Conservation (phyloP, 2,113 vertebrate species). For the Tichodroma muraria region DNA sequence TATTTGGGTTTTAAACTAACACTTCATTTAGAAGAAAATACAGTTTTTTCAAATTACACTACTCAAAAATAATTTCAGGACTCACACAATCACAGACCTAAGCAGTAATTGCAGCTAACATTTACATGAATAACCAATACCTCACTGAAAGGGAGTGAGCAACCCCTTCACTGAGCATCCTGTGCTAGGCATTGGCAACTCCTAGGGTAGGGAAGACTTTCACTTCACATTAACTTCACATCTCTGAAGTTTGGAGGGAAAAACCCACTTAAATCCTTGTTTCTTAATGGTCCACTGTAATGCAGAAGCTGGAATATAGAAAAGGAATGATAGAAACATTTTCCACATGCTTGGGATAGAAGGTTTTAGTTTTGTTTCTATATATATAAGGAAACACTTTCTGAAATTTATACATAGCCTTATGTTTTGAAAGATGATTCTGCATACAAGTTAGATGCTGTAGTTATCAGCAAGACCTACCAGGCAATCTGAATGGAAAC, state of each 20-base stretch:
- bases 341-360: background rate
- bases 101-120: background rate
- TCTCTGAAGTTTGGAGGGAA: fast-evolving
- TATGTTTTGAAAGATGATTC: background rate
- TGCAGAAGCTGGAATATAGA: background rate
- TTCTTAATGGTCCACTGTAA: background rate
- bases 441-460: background rate
- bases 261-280: background rate
- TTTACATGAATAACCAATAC: background rate
- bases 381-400: background rate
- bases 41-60: background rate
- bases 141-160: background rate
- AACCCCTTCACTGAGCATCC: background rate
- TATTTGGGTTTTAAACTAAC: background rate
- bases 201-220: background rate
- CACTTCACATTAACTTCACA: background rate
- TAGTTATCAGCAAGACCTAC: background rate
- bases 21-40: background rate
- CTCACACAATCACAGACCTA: background rate
- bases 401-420: background rate
- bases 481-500: background rate
- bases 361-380: background rate
- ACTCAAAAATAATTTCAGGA: background rate
- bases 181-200: background rate
- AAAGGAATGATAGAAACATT: background rate